Conservation (phyloP, 2,888 invertebrate species). For the Xestia ashworthii region DNA sequence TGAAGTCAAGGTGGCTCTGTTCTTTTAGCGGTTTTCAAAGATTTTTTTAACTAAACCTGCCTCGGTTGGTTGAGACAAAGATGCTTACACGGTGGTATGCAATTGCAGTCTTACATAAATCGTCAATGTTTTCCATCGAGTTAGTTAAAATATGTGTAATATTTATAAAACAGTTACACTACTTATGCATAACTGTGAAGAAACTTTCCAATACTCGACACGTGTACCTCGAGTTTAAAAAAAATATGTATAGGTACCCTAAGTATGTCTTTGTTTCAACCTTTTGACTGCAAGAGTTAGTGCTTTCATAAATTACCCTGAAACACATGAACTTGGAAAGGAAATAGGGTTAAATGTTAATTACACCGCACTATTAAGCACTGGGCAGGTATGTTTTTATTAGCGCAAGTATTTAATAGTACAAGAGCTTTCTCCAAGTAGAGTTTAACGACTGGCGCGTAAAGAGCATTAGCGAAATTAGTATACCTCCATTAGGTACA, state of each 20-base stretch:
- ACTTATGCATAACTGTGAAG: background rate
- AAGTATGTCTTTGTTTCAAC: constrained; percentile 14
- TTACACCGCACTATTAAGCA: background rate
- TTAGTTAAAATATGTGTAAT: constrained; percentile 18
- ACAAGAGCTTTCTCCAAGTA: constrained; percentile 11
- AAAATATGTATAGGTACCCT: background rate
- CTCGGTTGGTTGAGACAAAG: background rate
- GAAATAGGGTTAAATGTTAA: background rate
- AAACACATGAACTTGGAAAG: background rate
- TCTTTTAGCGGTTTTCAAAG: background rate
- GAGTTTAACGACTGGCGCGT: constrained; percentile 10
- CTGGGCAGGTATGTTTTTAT: background rate
- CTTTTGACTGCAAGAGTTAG: background rate
- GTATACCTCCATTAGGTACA: background rate
- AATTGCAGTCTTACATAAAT: constrained; percentile 15
- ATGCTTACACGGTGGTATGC: background rate
- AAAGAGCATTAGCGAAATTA: constrained; percentile 1
- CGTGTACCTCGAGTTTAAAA: background rate
- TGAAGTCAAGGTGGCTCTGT: background rate
- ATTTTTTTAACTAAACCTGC: background rate
- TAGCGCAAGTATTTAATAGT: background rate
- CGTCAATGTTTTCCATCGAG: constrained; percentile 27
- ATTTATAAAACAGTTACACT: constrained; percentile 27
- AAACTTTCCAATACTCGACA: constrained; percentile 6
- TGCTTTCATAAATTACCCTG: background rate